A percentile compares a stretch with the other conserved stretches of the same genome.
Evolutionary conservation across 2,113 vertebrate species (phyloP).

Genomic region (Oenanthe oenanthe): DNA sequence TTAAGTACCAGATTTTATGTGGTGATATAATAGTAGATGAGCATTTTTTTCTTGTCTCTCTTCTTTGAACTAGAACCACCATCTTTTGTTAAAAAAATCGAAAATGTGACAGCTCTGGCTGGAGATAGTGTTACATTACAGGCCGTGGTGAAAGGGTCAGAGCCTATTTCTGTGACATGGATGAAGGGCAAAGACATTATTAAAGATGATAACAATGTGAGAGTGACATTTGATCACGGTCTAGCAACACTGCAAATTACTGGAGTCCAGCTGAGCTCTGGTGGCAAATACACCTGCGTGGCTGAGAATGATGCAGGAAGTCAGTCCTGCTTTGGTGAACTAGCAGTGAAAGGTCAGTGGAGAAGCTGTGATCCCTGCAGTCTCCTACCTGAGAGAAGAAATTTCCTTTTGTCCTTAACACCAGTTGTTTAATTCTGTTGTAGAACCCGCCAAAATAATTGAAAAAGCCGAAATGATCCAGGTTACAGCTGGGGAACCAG

Average conservation of each 20-base stretch:
- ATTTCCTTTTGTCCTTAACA: slow-evolving; percentile 27
- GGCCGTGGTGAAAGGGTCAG: slow-evolving; percentile 89
- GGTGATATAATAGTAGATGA: background rate
- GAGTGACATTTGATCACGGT: slow-evolving; percentile 87
- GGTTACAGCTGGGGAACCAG: slow-evolving; percentile 93
- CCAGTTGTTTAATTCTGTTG: slow-evolving; percentile 72
- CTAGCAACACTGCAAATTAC: slow-evolving; percentile 84
- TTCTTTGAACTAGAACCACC: slow-evolving; percentile 87
- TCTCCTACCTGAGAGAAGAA: background rate
- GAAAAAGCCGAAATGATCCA: slow-evolving; percentile 92
- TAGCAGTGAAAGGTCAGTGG: slow-evolving; percentile 94
- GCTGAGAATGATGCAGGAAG: slow-evolving; percentile 96
- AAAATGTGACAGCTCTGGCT: slow-evolving; percentile 87
- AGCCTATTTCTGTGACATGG: slow-evolving; percentile 91
- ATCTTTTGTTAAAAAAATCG: slow-evolving; percentile 91
- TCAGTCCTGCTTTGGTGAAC: slow-evolving; percentile 90
- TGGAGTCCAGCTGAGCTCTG: slow-evolving; percentile 82
- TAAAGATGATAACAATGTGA: slow-evolving; percentile 90
- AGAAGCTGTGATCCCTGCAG: background rate
- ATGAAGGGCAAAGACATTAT: slow-evolving; percentile 91
- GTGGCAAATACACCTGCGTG: slow-evolving; percentile 90
- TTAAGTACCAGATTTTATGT: background rate
- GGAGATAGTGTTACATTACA: slow-evolving; percentile 87
- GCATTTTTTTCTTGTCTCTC: slow-evolving; percentile 21
- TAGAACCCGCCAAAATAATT: slow-evolving; percentile 93